Evolutionary conservation across 2,888 invertebrate genomes (phyloP).

Genomic region (Coenonympha arcania): DNA sequence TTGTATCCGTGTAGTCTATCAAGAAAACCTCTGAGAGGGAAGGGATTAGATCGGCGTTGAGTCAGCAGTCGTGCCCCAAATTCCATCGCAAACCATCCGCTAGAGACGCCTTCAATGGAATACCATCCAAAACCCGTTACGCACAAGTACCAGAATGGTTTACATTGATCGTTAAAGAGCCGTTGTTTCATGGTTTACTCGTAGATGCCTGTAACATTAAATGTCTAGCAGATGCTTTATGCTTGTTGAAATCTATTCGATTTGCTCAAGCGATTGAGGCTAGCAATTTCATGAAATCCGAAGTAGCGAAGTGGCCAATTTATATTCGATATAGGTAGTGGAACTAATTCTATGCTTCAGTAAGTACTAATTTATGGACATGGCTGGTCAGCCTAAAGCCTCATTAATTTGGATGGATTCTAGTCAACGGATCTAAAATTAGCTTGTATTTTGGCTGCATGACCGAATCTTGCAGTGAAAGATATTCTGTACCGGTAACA

Average conservation of each 20-base stretch:
- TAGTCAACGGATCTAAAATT: no score
- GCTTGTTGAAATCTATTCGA: slow-evolving; percentile 34
- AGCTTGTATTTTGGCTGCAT: no score
- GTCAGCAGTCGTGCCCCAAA: slow-evolving; percentile 70
- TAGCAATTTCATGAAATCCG: not conserved
- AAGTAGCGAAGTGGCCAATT: no score
- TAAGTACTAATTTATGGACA: no score
- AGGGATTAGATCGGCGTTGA: slow-evolving; percentile 67
- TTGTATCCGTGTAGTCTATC: slow-evolving; percentile 41
- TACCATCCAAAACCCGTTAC: slow-evolving; percentile 35
- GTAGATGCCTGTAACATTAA: slow-evolving; percentile 44
- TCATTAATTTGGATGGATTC: no score
- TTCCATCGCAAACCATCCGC: slow-evolving; percentile 65
- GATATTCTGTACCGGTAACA: no score
- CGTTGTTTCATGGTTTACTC: slow-evolving; percentile 56
- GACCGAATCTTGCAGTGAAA: no score
- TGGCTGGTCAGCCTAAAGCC: no score
- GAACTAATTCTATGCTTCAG: no score
- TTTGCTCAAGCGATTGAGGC: slow-evolving; percentile 1
- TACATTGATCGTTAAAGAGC: slow-evolving; percentile 39
- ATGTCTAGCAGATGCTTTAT: slow-evolving; percentile 58
- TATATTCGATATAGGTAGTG: no score
- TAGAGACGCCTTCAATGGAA: slow-evolving; percentile 38
- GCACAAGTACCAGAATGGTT: slow-evolving; percentile 36
- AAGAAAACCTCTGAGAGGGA: slow-evolving; percentile 54